phyloP scores from a whole-genome alignment of 2,888 invertebrate species.

The Xestia xanthographa region DNA sequence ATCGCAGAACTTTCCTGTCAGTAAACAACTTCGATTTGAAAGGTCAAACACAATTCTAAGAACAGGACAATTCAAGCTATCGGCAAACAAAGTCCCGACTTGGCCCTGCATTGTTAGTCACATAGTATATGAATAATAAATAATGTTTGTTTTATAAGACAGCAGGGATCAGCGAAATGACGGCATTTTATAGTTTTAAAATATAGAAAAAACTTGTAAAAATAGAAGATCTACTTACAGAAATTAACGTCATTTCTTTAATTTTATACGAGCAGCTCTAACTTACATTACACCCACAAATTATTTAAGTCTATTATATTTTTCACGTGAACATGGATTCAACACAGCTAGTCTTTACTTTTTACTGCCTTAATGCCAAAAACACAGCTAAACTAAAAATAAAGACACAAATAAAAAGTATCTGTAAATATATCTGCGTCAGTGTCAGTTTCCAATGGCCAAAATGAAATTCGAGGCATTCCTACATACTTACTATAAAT shows the following conservation, averaged over 20 bases:
- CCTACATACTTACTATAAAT: conserved; percentile 16
- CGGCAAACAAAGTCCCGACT: too few species aligned
- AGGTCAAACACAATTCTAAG: not conserved
- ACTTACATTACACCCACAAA: not conserved
- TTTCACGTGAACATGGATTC: not conserved
- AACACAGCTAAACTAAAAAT: not conserved
- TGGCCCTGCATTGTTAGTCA: too few species aligned
- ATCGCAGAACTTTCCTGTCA: not conserved
- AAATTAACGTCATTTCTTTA: not conserved
- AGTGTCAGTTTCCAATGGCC: not conserved
- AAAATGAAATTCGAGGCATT: conserved; percentile 23
- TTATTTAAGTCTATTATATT: not conserved
- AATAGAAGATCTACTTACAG: too few species aligned
- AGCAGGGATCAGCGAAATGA: too few species aligned
- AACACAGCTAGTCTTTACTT: not conserved
- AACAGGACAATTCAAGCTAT: too few species aligned
- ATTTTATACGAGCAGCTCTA: not conserved
- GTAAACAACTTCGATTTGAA: not conserved
- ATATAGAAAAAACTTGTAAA: too few species aligned
- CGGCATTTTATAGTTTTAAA: too few species aligned
- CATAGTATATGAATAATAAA: too few species aligned
- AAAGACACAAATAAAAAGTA: not conserved
- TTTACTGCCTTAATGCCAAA: not conserved
- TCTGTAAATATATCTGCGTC: conserved; percentile 9
- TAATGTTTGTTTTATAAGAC: too few species aligned